Base-by-base conservation (phyloP, 1,140 invertebrate genomes). In the Drosophila pseudoobscura region DNA sequence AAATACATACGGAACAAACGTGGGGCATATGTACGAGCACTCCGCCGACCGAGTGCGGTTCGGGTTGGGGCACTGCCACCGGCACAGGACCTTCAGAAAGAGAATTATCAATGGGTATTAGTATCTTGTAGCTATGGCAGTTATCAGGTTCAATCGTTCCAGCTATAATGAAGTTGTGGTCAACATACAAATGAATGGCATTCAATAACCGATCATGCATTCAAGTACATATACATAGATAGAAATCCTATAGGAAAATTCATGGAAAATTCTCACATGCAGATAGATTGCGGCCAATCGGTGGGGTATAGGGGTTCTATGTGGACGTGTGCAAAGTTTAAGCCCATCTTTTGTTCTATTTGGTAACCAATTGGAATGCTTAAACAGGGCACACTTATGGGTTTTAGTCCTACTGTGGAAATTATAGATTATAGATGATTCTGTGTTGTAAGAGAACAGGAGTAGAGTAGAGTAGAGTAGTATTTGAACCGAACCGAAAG, bases 11-110 rank as follows among this genome's bases (percentile, higher is more conserved):
- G 91, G 91, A 93, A 94, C 95, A 93, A 93, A 97, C 96, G 93
- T 97, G 96, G 73, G 96, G 96, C 96, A 97, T 97, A 88, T 97
- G 96, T 78, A 96, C 96, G 68, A 97, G 93, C 63, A 97, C 96
- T 57, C 96, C 96, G 69, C 96, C 96, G 51, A 97, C 94, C 2
- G 95, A 95, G 91, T 95, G 94, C 45, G 94, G 93, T 77, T 96
- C 96, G 17, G 94, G 93, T 63, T 93, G 91, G 44, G 91, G 91
- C 20, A 92, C 91, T 22, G 90, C 89, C 35, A 92, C 90, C n/a
- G 91, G 91, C 54, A 92, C 78, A 60, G 91, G 91, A 89, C 91
- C 91, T 92, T 79, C 53, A 45, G 47, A 63, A 80, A 82, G 82
- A 88, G 31, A 83, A 72, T 22, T 20, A 39, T 20, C 73, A 26